These are phyloP conservation scores for Corythornis madagascariensis DNA, from an alignment of 2,113 vertebrate species.

Conservation along the genomic window DNA sequence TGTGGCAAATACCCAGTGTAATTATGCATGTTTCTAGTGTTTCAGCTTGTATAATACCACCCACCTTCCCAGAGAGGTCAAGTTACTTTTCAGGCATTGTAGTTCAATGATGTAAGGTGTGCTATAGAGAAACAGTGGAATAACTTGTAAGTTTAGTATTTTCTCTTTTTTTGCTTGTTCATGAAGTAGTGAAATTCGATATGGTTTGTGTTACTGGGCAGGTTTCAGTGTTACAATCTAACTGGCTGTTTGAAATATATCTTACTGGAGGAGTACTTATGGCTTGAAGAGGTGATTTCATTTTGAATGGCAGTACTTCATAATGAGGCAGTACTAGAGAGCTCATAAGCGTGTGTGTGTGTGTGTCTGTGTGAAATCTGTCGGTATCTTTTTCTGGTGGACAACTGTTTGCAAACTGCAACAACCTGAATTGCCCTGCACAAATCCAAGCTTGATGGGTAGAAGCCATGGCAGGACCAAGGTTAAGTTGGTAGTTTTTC, in stretches of 20 bases:
- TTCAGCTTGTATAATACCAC: slow-evolving; percentile 66
- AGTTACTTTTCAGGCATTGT: slow-evolving; percentile 58
- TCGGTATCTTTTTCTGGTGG: neutral
- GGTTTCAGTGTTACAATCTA: neutral
- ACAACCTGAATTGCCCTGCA: accelerated
- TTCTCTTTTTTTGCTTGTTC: neutral
- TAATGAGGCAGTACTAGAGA: neutral
- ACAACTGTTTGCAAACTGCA: neutral
- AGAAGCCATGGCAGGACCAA: accelerated
- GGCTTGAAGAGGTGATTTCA: neutral
- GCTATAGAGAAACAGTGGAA: neutral
- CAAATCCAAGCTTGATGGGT: neutral
- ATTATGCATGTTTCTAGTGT: slow-evolving; percentile 71
- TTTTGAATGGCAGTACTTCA: neutral
- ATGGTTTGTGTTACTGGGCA: neutral
- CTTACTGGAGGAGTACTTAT: neutral
- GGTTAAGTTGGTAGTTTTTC: neutral
- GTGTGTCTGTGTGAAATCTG: neutral
- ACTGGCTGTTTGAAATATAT: neutral
- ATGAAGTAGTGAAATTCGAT: neutral
- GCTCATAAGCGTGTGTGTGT: neutral
- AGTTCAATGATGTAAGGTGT: slow-evolving; percentile 12
- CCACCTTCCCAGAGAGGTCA: slow-evolving; percentile 70
- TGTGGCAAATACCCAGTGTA: slow-evolving; percentile 43
- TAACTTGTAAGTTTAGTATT: slow-evolving; percentile 14